phyloP scores from a whole-genome alignment of 1,140 invertebrate genomes.

The Temnothorax longispinosus region DNA sequence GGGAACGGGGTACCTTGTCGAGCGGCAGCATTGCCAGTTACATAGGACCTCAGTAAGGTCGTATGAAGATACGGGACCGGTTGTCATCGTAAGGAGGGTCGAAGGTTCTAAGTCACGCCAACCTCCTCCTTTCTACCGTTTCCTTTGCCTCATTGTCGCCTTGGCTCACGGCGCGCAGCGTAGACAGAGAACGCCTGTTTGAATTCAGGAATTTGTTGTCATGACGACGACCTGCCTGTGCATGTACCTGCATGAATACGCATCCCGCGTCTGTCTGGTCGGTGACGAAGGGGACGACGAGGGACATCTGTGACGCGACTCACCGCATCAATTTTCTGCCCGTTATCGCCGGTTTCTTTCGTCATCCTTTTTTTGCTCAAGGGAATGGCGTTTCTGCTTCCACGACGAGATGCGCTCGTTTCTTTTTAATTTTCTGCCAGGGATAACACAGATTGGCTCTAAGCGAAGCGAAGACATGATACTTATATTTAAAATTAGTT shows the following conservation, averaged over 20 bases:
- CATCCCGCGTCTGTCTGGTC: constrained; percentile 25
- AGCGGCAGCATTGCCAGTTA: constrained; percentile 13
- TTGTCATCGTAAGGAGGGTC: constrained; percentile 31
- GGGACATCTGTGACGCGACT: constrained; percentile 31
- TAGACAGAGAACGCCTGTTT: constrained; percentile 29
- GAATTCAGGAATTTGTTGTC: constrained; percentile 52
- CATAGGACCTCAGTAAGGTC: neutral
- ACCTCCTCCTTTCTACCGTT: neutral
- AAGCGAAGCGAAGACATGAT: neutral
- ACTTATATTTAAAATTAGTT: neutral
- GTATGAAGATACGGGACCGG: neutral
- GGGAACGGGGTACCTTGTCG: constrained; percentile 13
- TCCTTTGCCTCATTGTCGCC: constrained; percentile 4
- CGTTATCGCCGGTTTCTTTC: constrained; percentile 1
- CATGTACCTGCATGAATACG: constrained; percentile 40
- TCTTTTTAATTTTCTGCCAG: constrained; percentile 43
- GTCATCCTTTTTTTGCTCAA: constrained; percentile 39
- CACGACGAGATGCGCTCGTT: neutral
- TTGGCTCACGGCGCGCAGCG: constrained; percentile 16
- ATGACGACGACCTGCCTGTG: constrained; percentile 34
- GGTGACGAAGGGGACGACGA: neutral
- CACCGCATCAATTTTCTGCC: constrained; percentile 44
- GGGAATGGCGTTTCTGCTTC: neutral
- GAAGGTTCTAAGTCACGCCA: constrained; percentile 35
- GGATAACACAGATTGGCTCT: neutral